phyloP scores from a whole-genome alignment of 2,113 vertebrate species.

The Pomatostomus ruficeps region DNA sequence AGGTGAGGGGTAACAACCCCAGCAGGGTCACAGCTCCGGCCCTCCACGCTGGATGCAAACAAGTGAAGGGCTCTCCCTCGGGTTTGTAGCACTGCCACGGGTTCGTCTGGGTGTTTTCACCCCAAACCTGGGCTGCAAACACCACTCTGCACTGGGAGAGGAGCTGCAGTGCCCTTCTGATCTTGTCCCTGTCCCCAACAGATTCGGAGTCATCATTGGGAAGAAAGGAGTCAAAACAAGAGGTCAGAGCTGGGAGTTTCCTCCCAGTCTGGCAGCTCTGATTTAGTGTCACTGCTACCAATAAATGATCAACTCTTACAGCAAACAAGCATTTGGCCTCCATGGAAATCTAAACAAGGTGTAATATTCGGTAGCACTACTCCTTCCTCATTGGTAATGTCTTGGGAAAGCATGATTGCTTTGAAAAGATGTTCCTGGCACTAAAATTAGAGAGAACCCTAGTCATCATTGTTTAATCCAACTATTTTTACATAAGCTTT shows the following conservation, averaged over 20 bases:
- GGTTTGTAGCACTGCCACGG: rapidly evolving
- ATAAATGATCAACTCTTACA: background rate
- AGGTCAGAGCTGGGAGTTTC: background rate
- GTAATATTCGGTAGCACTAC: background rate
- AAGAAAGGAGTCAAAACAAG: background rate
- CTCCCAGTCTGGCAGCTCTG: background rate
- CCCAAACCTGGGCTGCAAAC: background rate
- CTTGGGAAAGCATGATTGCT: background rate
- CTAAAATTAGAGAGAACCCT: background rate
- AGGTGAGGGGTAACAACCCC: background rate
- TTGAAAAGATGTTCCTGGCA: background rate
- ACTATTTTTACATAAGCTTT: background rate
- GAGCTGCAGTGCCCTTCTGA: background rate
- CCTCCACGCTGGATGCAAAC: background rate
- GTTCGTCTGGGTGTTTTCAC: background rate
- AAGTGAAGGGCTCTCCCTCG: background rate
- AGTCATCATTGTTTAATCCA: background rate
- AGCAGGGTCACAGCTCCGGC: rapidly evolving
- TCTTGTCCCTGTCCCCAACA: rapidly evolving
- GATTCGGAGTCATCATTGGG: background rate
- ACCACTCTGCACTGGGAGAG: rapidly evolving
- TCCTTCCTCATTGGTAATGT: background rate
- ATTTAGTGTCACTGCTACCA: background rate
- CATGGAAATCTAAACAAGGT: background rate
- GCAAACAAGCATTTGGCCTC: background rate